These are phyloP conservation scores for Psittacula derbiana DNA, from an alignment of 2,797 vertebrate species.

Conservation along the genomic window DNA sequence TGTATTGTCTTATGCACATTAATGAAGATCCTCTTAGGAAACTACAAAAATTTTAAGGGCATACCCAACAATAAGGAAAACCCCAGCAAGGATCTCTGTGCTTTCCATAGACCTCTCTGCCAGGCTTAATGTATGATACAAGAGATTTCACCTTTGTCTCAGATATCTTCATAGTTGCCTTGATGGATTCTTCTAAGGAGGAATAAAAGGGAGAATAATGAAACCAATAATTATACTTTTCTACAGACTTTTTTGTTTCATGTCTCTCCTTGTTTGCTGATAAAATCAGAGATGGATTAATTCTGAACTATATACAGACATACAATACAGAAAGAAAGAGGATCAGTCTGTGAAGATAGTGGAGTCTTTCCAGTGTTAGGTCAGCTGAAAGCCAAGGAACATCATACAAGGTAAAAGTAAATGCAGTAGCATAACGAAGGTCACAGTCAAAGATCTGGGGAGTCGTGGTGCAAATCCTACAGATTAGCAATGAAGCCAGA, in stretches of 20 bases:
- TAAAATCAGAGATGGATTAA: not conserved
- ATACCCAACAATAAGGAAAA: not conserved
- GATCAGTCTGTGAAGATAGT: not conserved
- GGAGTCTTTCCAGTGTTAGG: not conserved
- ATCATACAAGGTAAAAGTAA: not conserved
- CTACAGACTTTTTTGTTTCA: not conserved
- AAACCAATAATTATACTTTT: not conserved
- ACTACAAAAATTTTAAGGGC: not conserved
- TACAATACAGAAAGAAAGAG: not conserved
- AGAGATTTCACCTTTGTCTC: not conserved
- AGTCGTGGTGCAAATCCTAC: not conserved
- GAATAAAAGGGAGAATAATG: not conserved
- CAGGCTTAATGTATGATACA: not conserved
- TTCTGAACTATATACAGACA: not conserved
- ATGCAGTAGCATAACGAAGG: not conserved
- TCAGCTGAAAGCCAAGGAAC: not conserved
- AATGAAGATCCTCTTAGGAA: conserved; percentile 4
- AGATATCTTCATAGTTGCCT: not conserved
- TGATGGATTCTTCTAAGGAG: not conserved
- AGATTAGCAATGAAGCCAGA: not conserved
- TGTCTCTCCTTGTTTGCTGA: not conserved
- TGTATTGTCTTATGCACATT: conserved; percentile 20
- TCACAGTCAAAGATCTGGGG: conserved; percentile 8
- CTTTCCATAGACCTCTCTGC: not conserved
- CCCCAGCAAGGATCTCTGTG: not conserved